Evolutionary conservation across 2,113 vertebrate genomes (phyloP), one percentile per base, ranked within the genome.

Genomic region (Cariama cristata): DNA sequence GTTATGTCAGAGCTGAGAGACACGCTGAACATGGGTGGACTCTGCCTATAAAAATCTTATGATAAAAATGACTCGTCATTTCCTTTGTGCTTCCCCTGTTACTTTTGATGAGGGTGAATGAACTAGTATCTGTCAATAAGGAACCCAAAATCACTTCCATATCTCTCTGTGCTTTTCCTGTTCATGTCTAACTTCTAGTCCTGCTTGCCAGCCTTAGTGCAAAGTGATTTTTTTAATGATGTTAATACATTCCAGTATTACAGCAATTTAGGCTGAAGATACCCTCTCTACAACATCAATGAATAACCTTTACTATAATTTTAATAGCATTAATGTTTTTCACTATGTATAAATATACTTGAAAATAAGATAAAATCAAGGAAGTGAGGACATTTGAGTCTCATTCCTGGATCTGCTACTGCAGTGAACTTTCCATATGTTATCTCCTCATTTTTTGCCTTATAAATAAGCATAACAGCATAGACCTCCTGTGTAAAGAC

Each of bases 51-150:
- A 91, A 90, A 79, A 19, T 27, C 88, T 68, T 30, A 11, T 52
- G 45, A 55, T 60, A 45, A 91, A 91, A 93, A 90, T 88, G 86
- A 96, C 49, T 91, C 58, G 87, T 88, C 73, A 62, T 33, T 90
- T 88, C 19, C 53, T 93, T 73, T 60, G 52, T 76, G 44, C 18
- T 81, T 76, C 63, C 91, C 22, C n/a, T 2, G 0, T 27, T 82
- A 40, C 52, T 82, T 91, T 49, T 93, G 22, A 79, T 0, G 2
- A 76, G 8, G 11, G 5, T 88, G 71, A 92, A 83, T 33, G 30
- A 86, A 69, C 24, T 72, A 24, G 4, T 52, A 10, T 66, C 64
- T 81, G 40, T 49, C 60, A 79, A 38, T 26, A 87, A 53, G 10
- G 56, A 84, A 93, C n/a, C 12, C 15, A 76, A 77, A 93, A 55